phyloP scores from a whole-genome alignment of 2,113 vertebrate species.

The Phyllostomus hastatus region DNA sequence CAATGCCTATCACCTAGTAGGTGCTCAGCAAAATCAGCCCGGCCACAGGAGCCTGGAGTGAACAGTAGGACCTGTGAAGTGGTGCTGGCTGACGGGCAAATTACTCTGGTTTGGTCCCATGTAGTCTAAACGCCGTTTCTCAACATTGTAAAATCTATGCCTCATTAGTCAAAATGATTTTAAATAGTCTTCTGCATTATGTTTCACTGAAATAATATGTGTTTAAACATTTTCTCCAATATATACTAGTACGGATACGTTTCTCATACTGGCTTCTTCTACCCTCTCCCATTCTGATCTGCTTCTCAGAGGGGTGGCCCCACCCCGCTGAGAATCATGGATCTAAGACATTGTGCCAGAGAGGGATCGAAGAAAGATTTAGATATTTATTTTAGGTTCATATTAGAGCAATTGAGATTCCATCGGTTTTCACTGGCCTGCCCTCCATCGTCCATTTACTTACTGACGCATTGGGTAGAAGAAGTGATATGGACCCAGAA shows the following conservation, averaged over 20 bases:
- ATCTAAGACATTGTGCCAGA: neutral
- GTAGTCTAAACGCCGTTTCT: neutral
- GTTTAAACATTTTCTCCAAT: slow-evolving; percentile 5
- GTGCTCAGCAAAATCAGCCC: neutral
- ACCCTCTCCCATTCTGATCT: neutral
- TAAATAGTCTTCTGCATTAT: neutral
- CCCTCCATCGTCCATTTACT: neutral
- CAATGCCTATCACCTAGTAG: neutral
- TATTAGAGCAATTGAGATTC: neutral
- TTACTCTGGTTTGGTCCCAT: neutral
- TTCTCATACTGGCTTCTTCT: neutral
- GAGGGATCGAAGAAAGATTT: neutral
- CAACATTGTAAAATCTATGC: neutral
- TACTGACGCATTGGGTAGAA: neutral
- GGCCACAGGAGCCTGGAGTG: neutral
- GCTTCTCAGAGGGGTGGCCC: neutral
- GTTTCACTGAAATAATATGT: neutral
- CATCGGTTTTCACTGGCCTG: neutral
- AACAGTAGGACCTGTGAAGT: neutral
- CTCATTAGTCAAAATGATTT: neutral
- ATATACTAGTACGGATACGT: neutral
- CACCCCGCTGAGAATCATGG: neutral
- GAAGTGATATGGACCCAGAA: neutral
- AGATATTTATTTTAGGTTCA: neutral
- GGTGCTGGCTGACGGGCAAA: neutral